These are phyloP conservation scores for Clarias batrachus DNA, from an alignment of 2,113 vertebrate species.

Conservation along the genomic window DNA sequence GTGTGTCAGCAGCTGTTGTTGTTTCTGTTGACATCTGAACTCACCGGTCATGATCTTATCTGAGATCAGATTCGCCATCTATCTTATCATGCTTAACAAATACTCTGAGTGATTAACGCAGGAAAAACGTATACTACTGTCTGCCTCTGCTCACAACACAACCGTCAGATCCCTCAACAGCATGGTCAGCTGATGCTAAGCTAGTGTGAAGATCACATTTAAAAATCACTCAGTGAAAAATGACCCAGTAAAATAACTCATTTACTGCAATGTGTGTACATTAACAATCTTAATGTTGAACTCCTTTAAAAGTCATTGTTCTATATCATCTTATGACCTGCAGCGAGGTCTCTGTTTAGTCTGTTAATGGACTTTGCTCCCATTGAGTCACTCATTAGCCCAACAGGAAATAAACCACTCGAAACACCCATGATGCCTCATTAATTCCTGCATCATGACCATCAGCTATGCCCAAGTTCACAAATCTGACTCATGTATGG, in stretches of 20 bases:
- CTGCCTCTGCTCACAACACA: slow-evolving; percentile 12
- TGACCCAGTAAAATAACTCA: not conserved
- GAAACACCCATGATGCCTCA: slow-evolving; percentile 18
- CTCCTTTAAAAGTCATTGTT: not conserved
- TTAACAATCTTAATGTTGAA: not conserved
- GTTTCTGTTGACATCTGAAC: slow-evolving; percentile 30
- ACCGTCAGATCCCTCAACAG: not conserved
- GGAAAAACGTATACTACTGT: not conserved
- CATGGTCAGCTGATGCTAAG: not conserved
- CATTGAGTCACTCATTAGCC: slow-evolving; percentile 54
- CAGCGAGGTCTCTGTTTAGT: not conserved
- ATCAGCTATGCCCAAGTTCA: slow-evolving; percentile 12
- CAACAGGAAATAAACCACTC: slow-evolving; percentile 45
- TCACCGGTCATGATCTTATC: not conserved
- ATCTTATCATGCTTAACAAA: not conserved
- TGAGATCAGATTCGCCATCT: not conserved
- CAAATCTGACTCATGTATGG: slow-evolving; percentile 14
- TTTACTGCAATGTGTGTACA: not conserved
- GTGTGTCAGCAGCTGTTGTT: slow-evolving; percentile 50
- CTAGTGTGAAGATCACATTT: not conserved
- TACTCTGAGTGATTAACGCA: not conserved
- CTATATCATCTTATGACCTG: not conserved
- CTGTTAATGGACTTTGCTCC: slow-evolving; percentile 60
- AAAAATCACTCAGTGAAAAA: not conserved
- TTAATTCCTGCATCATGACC: slow-evolving; percentile 24